A percentile compares a stretch with the other conserved stretches of the same genome.
Conservation (phyloP, 2,888 invertebrate genomes). For the Boloria euphrosyne region DNA sequence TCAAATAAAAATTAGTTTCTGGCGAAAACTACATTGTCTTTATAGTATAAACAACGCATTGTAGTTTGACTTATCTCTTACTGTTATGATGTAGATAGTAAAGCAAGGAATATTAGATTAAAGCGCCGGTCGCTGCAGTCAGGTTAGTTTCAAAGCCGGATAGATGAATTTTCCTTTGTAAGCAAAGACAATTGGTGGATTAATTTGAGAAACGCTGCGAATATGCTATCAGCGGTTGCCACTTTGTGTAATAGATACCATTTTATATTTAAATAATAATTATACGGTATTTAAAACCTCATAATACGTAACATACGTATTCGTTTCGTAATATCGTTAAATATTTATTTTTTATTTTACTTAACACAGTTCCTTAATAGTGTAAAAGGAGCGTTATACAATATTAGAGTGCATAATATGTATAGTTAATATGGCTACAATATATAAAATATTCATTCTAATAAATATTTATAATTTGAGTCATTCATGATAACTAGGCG, state of each 20-base stretch:
- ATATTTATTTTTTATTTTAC: too few relatives aligned
- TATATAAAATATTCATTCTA: neutral
- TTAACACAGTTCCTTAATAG: too few relatives aligned
- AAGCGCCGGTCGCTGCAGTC: constrained; percentile 46
- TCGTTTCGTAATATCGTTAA: too few relatives aligned
- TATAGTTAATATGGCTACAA: neutral
- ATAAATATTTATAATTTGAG: too few relatives aligned
- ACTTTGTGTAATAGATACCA: neutral
- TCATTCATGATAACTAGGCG: too few relatives aligned
- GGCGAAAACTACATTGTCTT: neutral
- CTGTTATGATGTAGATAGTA: constrained; percentile 20
- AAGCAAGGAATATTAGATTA: constrained; percentile 51
- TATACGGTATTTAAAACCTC: neutral
- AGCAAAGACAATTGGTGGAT: constrained; percentile 42
- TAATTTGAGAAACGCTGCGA: constrained; percentile 15
- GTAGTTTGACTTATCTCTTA: constrained; percentile 14
- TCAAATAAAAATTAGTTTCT: neutral
- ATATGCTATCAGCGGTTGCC: constrained; percentile 4
- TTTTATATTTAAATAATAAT: neutral
- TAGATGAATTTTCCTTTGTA: constrained; percentile 43
- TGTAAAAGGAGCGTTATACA: too few relatives aligned
- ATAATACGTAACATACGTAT: too few relatives aligned
- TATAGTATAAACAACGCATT: neutral
- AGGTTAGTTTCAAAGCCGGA: constrained; percentile 42
- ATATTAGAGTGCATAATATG: neutral